Evolutionary conservation across 1,140 invertebrate genomes (phyloP).

Genomic region (Acyrthosiphon pisum): DNA sequence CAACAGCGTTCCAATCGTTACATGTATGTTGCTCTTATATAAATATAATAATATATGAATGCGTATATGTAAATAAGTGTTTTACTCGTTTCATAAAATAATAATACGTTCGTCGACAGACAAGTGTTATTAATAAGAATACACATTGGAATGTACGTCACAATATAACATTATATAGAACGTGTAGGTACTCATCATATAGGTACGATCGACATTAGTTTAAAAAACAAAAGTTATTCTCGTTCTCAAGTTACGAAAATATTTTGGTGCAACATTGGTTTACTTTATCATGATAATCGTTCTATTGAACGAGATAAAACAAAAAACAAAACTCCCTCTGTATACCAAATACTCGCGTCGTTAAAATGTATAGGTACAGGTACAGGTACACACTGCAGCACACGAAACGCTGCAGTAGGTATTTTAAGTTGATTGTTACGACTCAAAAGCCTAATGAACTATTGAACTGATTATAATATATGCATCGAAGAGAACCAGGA

Average conservation of each 20-base stretch:
- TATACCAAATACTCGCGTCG: not conserved
- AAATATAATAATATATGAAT: not conserved
- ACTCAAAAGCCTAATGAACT: not conserved
- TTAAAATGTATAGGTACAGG: not conserved
- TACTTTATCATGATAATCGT: not conserved
- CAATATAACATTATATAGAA: not conserved
- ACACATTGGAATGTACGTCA: constrained; percentile 32
- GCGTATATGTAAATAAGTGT: constrained; percentile 4
- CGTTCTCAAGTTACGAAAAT: not conserved
- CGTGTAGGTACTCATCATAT: not conserved
- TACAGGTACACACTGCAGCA: not conserved
- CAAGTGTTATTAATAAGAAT: constrained; percentile 21
- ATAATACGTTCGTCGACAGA: constrained; percentile 30
- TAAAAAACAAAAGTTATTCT: not conserved
- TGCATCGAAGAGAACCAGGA: not conserved
- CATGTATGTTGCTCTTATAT: not conserved
- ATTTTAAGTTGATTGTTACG: not conserved
- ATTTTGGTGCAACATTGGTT: not conserved
- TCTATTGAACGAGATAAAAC: not conserved
- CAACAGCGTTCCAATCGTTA: not conserved
- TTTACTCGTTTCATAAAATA: constrained; percentile 19
- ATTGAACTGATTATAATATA: not conserved
- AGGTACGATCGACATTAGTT: not conserved
- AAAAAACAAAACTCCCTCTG: not conserved
- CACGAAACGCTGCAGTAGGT: not conserved